Evolutionary conservation across 1,140 invertebrate species (phyloP).

Genomic region (Planococcus citri): DNA sequence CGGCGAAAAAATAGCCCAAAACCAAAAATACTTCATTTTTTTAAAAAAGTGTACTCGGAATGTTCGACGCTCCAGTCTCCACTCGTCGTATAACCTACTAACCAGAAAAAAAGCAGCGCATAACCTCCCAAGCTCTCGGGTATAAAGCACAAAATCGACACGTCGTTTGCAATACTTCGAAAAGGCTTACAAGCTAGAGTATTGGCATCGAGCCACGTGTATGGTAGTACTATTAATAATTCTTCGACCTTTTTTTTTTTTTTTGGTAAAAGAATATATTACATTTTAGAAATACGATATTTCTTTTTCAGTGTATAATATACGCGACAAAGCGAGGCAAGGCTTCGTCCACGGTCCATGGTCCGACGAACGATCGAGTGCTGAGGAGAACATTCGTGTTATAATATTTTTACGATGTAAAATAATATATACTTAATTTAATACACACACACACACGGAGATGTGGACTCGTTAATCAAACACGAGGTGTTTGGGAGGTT

Average conservation of each 20-base stretch:
- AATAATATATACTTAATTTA: too few relatives aligned
- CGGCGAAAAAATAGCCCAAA: background rate
- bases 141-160: conserved; percentile 14
- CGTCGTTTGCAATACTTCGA: conserved; percentile 18
- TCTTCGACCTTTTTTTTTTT: conserved; percentile 19
- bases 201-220: conserved; percentile 5
- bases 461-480: background rate
- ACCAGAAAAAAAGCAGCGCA: conserved; percentile 12
- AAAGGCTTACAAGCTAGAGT: conserved; percentile 10
- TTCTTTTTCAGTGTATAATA: background rate
- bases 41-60: too few relatives aligned
- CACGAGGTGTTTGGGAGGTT: background rate
- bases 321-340: background rate
- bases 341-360: too few relatives aligned
- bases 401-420: background rate
- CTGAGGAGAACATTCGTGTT: background rate
- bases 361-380: too few relatives aligned
- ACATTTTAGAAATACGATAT: conserved; percentile 17
- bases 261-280: conserved; percentile 21
- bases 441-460: background rate
- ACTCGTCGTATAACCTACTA: conserved; percentile 11
- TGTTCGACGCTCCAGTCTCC: too few relatives aligned
- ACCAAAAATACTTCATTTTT: background rate
- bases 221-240: conserved; percentile 17
- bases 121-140: background rate